Evolutionary conservation across 2,888 invertebrate species (phyloP).

Genomic region (Tribolium freemani): DNA sequence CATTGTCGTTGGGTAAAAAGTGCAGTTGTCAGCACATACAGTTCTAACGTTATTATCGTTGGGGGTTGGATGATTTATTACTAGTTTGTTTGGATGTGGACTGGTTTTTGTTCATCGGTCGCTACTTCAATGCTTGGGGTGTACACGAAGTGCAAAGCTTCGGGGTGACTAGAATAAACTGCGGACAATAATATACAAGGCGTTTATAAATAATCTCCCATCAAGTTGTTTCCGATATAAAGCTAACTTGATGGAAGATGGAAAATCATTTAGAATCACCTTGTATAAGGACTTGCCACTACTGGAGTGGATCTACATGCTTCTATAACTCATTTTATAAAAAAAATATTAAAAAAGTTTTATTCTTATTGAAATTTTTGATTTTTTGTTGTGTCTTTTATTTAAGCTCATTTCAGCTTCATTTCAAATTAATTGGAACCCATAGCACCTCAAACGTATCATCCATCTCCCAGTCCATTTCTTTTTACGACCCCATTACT

Average conservation of each 20-base stretch:
- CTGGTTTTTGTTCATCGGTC: slow-evolving; percentile 18
- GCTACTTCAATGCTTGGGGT: slow-evolving; percentile 11
- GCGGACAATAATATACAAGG: no score
- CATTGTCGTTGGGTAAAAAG: slow-evolving; percentile 49
- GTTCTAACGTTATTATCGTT: slow-evolving; percentile 26
- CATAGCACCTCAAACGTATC: neutral
- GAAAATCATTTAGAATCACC: no score
- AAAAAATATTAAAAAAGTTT: no score
- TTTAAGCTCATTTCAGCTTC: no score
- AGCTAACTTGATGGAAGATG: no score
- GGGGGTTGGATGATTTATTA: slow-evolving; percentile 48
- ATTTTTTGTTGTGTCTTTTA: no score
- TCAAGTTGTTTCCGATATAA: no score
- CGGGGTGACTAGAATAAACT: neutral
- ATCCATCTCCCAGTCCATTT: neutral
- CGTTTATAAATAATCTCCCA: no score
- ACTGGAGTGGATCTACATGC: no score
- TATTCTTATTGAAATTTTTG: no score
- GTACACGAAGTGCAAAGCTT: neutral
- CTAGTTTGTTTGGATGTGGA: slow-evolving; percentile 21
- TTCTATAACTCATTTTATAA: no score
- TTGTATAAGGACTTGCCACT: no score
- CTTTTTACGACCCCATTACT: slow-evolving; percentile 2
- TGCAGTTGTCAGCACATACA: slow-evolving; percentile 50
- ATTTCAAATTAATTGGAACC: neutral